A percentile compares a stretch with the other conserved stretches of the same genome.
These are phyloP conservation scores for Hylia prasina DNA, from an alignment of 2,113 vertebrate genomes.

Conservation along the genomic window DNA sequence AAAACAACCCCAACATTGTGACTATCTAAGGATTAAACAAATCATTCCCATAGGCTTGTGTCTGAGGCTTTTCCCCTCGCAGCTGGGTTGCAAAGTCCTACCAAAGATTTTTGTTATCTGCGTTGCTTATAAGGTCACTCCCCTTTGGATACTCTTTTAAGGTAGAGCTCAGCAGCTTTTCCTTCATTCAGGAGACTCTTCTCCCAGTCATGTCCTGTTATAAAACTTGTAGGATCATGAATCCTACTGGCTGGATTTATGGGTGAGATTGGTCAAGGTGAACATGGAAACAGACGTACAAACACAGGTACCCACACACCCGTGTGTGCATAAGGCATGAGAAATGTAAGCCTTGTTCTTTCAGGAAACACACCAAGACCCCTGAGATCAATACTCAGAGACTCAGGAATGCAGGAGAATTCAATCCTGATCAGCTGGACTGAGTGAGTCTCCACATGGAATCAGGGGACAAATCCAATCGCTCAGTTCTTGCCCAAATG, in stretches of 20 bases:
- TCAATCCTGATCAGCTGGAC: not conserved
- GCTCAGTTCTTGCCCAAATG: not conserved
- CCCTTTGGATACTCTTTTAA: not conserved
- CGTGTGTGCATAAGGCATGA: rapidly evolving
- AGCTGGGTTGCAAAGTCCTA: not conserved
- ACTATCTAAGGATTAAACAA: slow-evolving; percentile 30
- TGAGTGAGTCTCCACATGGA: not conserved
- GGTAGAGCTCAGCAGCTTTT: not conserved
- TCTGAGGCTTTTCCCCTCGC: not conserved
- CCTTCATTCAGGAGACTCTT: not conserved
- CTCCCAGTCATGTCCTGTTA: not conserved
- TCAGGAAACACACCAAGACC: not conserved
- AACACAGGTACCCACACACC: not conserved
- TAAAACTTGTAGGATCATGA: not conserved
- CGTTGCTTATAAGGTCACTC: not conserved
- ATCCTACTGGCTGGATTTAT: not conserved
- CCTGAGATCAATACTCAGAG: not conserved
- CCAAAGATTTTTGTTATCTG: not conserved
- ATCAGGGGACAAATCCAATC: not conserved
- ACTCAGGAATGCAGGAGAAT: not conserved
- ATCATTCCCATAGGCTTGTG: rapidly evolving
- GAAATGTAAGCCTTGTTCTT: not conserved
- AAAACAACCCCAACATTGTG: not conserved
- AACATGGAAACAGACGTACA: not conserved
- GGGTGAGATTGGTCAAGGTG: not conserved